Conservation (phyloP, 2,113 vertebrate genomes). For the Ciconia maguari region DNA sequence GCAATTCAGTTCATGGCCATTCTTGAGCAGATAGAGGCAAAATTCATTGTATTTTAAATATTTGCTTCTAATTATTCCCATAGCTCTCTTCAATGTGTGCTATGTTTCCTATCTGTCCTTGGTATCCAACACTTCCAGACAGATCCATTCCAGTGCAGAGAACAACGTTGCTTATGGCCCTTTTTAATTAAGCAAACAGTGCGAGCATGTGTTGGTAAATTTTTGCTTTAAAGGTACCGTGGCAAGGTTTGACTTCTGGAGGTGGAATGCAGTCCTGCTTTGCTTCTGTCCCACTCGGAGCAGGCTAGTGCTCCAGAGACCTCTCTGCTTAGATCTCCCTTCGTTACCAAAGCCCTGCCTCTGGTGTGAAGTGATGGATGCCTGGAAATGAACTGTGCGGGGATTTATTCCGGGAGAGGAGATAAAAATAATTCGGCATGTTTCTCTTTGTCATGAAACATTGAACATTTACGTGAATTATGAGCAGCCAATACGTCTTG, state of each 20-base stretch:
- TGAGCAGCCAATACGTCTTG: not conserved
- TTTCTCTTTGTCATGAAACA: slow-evolving; percentile 36
- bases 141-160: not conserved
- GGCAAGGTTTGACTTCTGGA: slow-evolving; percentile 10
- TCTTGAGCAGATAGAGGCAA: not conserved
- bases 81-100: not conserved
- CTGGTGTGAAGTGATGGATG: slow-evolving; percentile 59
- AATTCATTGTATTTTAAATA: not conserved
- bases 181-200: not conserved
- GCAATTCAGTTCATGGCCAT: not conserved
- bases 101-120: not conserved
- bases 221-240: not conserved
- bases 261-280: slow-evolving; percentile 41
- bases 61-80: not conserved
- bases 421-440: slow-evolving; percentile 55
- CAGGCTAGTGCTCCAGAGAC: slow-evolving; percentile 26
- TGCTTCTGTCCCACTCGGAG: slow-evolving; percentile 34
- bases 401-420: slow-evolving; percentile 53
- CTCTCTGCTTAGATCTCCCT: slow-evolving; percentile 25
- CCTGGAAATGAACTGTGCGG: slow-evolving; percentile 58
- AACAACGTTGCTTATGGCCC: not conserved
- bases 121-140: not conserved
- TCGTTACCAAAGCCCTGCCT: slow-evolving; percentile 3
- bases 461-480: slow-evolving; percentile 6
- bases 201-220: not conserved